A percentile compares a stretch with the other conserved stretches of the same genome.
phyloP scores from a whole-genome alignment of 2,888 invertebrate species.

The Philhelius pedissequus region DNA sequence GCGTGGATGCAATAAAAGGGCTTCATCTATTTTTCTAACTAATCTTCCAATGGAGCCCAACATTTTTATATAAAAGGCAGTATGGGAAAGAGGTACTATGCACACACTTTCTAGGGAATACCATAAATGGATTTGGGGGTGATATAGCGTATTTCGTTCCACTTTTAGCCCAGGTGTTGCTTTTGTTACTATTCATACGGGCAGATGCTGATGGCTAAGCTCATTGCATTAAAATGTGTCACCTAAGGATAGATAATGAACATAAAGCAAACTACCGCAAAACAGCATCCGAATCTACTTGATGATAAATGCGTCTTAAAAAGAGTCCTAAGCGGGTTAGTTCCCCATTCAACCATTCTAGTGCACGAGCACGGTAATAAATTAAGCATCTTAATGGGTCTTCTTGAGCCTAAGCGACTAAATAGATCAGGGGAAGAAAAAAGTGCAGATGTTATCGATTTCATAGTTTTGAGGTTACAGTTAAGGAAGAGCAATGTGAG shows the following conservation, averaged over 20 bases:
- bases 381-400: background rate
- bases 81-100: background rate
- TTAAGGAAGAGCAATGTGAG: no score
- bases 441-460: constrained; percentile 53
- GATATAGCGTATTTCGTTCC: constrained; percentile 13
- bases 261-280: background rate
- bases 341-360: background rate
- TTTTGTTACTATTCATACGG: background rate
- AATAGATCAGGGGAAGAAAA: background rate
- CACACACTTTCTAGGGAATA: background rate
- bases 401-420: constrained; percentile 9
- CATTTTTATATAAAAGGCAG: background rate
- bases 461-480: constrained; percentile 45
- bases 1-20: constrained; percentile 59
- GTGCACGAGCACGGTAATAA: background rate
- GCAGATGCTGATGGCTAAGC: constrained; percentile 12
- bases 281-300: background rate
- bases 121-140: constrained; percentile 27
- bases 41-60: background rate
- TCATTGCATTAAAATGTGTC: constrained; percentile 18
- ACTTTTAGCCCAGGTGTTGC: constrained; percentile 44
- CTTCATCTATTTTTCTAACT: constrained; percentile 21
- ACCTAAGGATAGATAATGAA: constrained; percentile 3
- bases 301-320: constrained; percentile 8
- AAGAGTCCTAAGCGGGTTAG: background rate